Conservation (phyloP, 2,113 vertebrate species). For the Micronycteris hirsuta region DNA sequence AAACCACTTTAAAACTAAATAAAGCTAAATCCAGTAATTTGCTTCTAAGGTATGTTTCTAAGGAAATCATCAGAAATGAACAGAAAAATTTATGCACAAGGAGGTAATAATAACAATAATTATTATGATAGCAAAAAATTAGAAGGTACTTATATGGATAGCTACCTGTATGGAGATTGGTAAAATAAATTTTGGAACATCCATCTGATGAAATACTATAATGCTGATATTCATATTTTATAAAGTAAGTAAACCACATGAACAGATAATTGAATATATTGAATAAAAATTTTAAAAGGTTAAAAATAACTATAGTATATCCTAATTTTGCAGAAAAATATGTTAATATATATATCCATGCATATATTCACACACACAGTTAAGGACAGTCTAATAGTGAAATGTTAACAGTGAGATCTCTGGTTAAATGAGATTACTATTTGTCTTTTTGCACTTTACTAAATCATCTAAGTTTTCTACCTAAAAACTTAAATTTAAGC, state of each 20-base stretch:
- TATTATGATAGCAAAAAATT: conserved; percentile 20
- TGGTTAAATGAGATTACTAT: background rate
- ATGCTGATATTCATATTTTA: conserved; percentile 15
- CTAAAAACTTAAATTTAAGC: conserved; percentile 13
- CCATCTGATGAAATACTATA: background rate
- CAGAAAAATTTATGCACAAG: background rate
- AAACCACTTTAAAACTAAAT: conserved; percentile 24
- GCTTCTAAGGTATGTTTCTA: background rate
- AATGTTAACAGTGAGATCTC: background rate
- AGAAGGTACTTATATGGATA: background rate
- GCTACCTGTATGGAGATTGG: background rate
- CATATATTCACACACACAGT: background rate
- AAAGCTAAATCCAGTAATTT: conserved; percentile 24
- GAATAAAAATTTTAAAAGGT: background rate
- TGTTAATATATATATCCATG: background rate
- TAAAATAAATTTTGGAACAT: conserved; percentile 25
- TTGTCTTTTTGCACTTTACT: background rate
- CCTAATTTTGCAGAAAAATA: background rate
- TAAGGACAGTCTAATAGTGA: background rate
- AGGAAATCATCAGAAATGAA: background rate
- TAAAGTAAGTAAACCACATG: background rate
- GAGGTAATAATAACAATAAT: background rate
- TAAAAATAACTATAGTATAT: background rate
- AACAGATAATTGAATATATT: background rate
- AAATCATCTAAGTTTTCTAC: conserved; percentile 19